Conservation (phyloP, 2,113 vertebrate species). For the Coptodon bakossiorum region DNA sequence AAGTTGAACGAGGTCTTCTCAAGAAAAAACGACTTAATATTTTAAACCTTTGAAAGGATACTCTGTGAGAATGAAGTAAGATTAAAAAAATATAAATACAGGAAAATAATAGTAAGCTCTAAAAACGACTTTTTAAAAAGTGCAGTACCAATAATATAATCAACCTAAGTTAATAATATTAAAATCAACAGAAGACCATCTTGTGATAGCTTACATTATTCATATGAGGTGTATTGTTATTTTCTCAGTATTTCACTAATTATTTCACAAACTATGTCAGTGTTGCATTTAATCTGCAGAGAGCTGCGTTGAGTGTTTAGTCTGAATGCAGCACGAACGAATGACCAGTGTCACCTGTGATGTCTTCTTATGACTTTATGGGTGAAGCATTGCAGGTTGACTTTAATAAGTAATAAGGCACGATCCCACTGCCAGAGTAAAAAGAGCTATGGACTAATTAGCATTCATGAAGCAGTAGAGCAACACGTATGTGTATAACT, state of each 20-base stretch:
- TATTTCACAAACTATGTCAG: neutral
- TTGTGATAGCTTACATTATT: neutral
- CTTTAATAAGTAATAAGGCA: neutral
- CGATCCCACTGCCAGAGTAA: neutral
- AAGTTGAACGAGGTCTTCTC: neutral
- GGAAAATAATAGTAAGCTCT: neutral
- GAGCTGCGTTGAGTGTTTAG: neutral
- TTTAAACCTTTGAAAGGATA: neutral
- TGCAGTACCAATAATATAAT: neutral
- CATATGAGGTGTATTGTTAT: neutral
- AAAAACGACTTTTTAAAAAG: neutral
- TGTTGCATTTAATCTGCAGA: neutral
- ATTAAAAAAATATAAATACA: neutral
- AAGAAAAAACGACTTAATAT: neutral
- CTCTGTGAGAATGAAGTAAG: neutral
- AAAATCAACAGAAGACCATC: neutral
- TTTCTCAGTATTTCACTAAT: neutral
- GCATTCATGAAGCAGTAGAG: neutral
- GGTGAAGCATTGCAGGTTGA: neutral
- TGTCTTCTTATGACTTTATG: neutral
- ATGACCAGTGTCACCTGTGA: neutral
- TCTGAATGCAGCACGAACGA: neutral
- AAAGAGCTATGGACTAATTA: neutral
- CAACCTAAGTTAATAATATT: neutral
- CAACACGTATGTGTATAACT: neutral